phyloP scores from a whole-genome alignment of 2,113 vertebrate genomes.

The Percopsis transmontana region DNA sequence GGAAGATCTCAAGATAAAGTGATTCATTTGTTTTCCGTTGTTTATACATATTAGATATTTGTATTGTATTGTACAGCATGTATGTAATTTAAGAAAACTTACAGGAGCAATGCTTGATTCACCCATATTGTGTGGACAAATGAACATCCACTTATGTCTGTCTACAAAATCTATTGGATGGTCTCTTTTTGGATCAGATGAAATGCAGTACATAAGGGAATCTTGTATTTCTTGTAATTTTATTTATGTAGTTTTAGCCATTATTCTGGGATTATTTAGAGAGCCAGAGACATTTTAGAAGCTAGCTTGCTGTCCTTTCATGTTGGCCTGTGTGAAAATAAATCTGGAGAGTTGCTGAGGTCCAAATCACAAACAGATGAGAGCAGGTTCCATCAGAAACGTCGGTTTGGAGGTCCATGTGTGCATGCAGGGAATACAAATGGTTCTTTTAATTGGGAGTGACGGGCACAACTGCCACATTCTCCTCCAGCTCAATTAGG shows the following conservation, averaged over 20 bases:
- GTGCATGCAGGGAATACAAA: slow-evolving; percentile 77
- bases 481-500: slow-evolving; percentile 82
- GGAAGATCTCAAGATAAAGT: too few relatives aligned
- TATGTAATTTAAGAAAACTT: too few relatives aligned
- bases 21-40: too few relatives aligned
- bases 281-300: slow-evolving; percentile 78
- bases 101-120: too few relatives aligned
- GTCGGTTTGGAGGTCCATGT: slow-evolving; percentile 78
- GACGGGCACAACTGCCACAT: slow-evolving; percentile 79
- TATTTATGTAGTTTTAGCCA: slow-evolving; percentile 60
- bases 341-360: slow-evolving; percentile 83
- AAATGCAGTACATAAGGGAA: too few relatives aligned
- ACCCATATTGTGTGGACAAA: too few relatives aligned
- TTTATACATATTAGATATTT: too few relatives aligned
- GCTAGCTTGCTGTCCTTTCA: slow-evolving; percentile 76
- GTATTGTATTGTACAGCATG: too few relatives aligned
- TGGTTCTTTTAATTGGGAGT: slow-evolving; percentile 83
- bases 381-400: slow-evolving; percentile 72
- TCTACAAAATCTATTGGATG: too few relatives aligned
- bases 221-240: slow-evolving; percentile 15
- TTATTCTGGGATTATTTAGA: slow-evolving; percentile 80
- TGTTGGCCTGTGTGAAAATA: slow-evolving; percentile 80
- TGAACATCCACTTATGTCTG: too few relatives aligned
- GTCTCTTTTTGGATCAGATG: too few relatives aligned
- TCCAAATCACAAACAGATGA: slow-evolving; percentile 88